Conservation (phyloP, 92 coral and sea anemone species). For the Galaxea fascicularis region DNA sequence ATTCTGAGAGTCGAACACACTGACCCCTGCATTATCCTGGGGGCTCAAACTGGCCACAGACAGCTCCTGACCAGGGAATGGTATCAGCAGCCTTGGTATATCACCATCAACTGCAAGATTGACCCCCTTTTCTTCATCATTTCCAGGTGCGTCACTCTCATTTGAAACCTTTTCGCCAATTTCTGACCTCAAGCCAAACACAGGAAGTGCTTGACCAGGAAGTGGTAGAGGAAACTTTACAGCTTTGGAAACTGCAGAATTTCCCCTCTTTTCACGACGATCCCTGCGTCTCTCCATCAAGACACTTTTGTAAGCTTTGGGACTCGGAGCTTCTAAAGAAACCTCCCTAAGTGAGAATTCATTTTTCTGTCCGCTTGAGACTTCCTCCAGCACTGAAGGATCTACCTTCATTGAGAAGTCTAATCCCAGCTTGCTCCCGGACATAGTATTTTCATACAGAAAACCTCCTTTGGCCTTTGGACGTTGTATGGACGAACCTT, state of each 20-base stretch:
- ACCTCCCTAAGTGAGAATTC: not conserved
- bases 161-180: not conserved
- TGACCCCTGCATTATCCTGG: not conserved
- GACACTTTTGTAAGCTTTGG: not conserved
- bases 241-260: not conserved
- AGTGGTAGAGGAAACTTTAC: not conserved
- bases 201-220: not conserved
- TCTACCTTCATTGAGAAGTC: not conserved
- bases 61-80: not conserved
- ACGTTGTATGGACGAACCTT: not conserved
- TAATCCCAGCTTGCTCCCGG: not conserved
- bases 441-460: not conserved
- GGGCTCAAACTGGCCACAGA: not conserved
- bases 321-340: not conserved
- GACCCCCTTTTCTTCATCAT: not conserved
- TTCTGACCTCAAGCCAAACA: not conserved
- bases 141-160: not conserved
- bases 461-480: not conserved
- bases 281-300: not conserved
- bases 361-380: not conserved
- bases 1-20: not conserved
- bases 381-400: not conserved
- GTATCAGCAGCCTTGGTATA: not conserved
- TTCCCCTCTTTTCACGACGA: not conserved
- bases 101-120: not conserved